These are phyloP conservation scores for Dicentrarchus labrax DNA, from an alignment of 2,113 vertebrate genomes.

Conservation along the genomic window DNA sequence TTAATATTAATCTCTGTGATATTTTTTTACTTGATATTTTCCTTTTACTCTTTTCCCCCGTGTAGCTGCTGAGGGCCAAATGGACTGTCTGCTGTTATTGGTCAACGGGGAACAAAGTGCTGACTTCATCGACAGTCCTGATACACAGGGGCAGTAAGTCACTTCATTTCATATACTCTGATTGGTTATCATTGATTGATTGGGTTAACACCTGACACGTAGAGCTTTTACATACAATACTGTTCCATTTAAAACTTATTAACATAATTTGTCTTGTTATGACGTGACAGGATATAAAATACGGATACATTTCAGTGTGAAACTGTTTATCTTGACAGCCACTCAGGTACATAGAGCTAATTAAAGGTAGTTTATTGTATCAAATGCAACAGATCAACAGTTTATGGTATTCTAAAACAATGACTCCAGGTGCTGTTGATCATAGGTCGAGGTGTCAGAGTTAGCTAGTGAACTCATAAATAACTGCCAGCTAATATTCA, in stretches of 20 bases:
- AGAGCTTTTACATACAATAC: not conserved
- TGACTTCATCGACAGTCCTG: constrained; percentile 91
- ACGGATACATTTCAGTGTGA: not conserved
- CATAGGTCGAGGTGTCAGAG: not conserved
- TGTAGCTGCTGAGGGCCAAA: constrained; percentile 92
- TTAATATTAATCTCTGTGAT: not conserved
- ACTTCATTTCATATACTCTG: not conserved
- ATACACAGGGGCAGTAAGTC: constrained; percentile 93
- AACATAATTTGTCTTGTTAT: not conserved
- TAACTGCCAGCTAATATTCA: not conserved
- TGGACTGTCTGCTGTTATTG: constrained; percentile 94
- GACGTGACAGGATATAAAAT: not conserved
- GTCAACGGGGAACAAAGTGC: constrained; percentile 90
- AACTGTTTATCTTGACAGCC: not conserved
- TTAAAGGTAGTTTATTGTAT: not conserved
- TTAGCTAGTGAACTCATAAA: not conserved
- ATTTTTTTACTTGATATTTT: not conserved
- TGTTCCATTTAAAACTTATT: not conserved
- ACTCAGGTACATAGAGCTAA: too few relatives aligned
- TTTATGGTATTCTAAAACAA: too few relatives aligned
- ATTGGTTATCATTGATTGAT: not conserved
- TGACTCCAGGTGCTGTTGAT: not conserved
- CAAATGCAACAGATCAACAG: too few relatives aligned
- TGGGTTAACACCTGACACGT: not conserved
- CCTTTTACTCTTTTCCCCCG: not conserved